These are phyloP conservation scores for Rapana venosa DNA, from an alignment of 2,888 invertebrate genomes.

Conservation along the genomic window DNA sequence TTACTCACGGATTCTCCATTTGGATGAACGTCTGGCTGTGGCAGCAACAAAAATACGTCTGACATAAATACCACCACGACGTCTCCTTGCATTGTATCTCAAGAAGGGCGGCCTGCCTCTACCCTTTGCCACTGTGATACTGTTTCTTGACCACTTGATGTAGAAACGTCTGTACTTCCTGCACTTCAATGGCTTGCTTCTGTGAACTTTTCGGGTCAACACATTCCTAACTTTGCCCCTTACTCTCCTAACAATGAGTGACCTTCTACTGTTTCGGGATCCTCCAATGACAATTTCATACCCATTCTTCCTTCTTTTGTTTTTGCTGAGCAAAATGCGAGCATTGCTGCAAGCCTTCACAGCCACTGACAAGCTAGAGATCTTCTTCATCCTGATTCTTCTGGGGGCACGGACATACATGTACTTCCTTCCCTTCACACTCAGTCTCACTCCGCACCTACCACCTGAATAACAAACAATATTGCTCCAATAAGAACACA, in stretches of 20 bases:
- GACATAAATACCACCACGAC: neutral
- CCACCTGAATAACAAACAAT: too few species aligned
- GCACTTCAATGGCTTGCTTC: neutral
- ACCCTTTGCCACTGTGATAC: neutral
- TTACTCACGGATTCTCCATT: too few species aligned
- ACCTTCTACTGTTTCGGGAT: neutral
- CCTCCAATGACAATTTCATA: conserved; percentile 14
- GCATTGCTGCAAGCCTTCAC: neutral
- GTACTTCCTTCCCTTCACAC: too few species aligned
- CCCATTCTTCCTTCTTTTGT: neutral
- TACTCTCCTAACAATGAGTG: neutral
- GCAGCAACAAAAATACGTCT: neutral
- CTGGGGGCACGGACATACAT: too few species aligned
- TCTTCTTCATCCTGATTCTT: too few species aligned
- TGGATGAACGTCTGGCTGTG: too few species aligned
- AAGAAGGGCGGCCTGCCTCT: neutral
- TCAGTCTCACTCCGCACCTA: too few species aligned
- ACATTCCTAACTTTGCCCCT: neutral
- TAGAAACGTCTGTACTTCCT: neutral
- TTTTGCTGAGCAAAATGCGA: neutral
- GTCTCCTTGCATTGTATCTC: neutral
- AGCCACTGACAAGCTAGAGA: neutral
- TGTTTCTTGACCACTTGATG: neutral
- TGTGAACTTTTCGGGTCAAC: neutral
- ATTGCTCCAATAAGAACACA: too few species aligned